Base-by-base conservation (phyloP, 2,797 vertebrate species). In the Ptychobarbus kaznakovi region DNA sequence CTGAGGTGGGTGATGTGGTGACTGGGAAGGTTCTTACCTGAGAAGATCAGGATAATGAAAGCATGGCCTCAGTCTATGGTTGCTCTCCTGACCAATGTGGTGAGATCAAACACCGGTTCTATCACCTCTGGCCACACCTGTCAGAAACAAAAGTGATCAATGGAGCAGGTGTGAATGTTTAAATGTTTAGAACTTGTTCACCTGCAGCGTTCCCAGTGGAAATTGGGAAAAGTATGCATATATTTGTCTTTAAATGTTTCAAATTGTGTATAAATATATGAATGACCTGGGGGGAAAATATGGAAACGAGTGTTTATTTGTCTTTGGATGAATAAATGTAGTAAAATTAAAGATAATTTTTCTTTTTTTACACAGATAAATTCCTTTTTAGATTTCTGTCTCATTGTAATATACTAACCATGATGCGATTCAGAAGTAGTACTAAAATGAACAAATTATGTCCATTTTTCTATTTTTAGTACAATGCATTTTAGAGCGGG, bases 161-260 rank as follows among this genome's bases (percentile, higher is more conserved):
- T 90, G 86, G 89, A 83, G 84, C 93, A 95, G 94, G 93, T 94
- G 94, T 91, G 91, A 87, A 88, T 87, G 80, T 88, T 88, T 46
- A 25, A 13, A 87, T 25, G 20, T 75, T n/a, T 40, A 86, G 65
- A 91, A 92, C 90, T 91, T 93, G 92, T 92, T 92, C 91, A 90
- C 92, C 92, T 93, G 46, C 44, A 84, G 46, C n/a, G 6, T 28
- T 28, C 6, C 72, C 44, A 6, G 18, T 38, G 9, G 28, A 76
- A 38, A 66, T 6, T 38, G 3, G 6, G 1, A 61, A 0, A 42
- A 32, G 40, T n/a, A 22, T 16, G 38, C 56, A 40, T 42, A 18
- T 61, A 4, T 44, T 28, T 18, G 72, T 28, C n/a, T 74, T 46
- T n/a, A 58, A 58, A 77, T 10, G 16, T 63, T 63, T 63, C 25